Evolutionary conservation across 2,888 invertebrate genomes (phyloP).

Genomic region (Caenorhabditis plicata): DNA sequence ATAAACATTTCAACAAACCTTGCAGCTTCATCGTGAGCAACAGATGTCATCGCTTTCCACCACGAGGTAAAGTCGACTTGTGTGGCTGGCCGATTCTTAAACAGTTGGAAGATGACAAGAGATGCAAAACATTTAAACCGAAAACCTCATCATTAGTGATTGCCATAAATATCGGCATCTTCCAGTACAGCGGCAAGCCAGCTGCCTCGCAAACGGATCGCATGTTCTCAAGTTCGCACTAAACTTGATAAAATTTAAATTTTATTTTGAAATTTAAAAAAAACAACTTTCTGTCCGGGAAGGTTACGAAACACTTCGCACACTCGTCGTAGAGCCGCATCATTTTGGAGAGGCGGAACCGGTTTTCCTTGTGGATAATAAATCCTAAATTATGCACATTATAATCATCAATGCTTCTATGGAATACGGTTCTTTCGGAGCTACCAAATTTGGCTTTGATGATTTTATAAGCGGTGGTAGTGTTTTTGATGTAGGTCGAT

Average conservation of each 20-base stretch:
- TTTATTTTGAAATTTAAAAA: background rate
- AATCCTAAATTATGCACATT: conserved; percentile 32
- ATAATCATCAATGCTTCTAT: background rate
- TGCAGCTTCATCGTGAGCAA: conserved; percentile 62
- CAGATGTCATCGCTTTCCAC: conserved; percentile 56
- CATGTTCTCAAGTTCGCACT: conserved; percentile 51
- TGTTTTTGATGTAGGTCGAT: conserved; percentile 27
- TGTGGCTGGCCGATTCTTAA: conserved; percentile 37
- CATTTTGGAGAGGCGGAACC: conserved; percentile 52
- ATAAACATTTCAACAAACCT: conserved; percentile 36
- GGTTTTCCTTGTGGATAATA: conserved; percentile 63
- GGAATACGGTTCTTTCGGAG: conserved; percentile 32
- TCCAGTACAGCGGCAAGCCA: conserved; percentile 93
- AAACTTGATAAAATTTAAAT: background rate
- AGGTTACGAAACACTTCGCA: conserved; percentile 52
- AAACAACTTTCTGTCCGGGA: conserved; percentile 43
- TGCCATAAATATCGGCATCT: conserved; percentile 83
- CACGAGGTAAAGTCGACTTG: conserved; percentile 49
- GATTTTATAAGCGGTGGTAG: conserved; percentile 16
- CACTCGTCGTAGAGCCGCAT: conserved; percentile 50
- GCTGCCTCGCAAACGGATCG: conserved; percentile 75
- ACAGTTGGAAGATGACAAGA: too few relatives aligned
- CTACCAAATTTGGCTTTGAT: conserved; percentile 18
- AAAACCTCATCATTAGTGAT: conserved; percentile 49
- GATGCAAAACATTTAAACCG: background rate